Evolutionary conservation across 1,140 invertebrate genomes (phyloP).

Genomic region (Ptiloglossa arizonensis): DNA sequence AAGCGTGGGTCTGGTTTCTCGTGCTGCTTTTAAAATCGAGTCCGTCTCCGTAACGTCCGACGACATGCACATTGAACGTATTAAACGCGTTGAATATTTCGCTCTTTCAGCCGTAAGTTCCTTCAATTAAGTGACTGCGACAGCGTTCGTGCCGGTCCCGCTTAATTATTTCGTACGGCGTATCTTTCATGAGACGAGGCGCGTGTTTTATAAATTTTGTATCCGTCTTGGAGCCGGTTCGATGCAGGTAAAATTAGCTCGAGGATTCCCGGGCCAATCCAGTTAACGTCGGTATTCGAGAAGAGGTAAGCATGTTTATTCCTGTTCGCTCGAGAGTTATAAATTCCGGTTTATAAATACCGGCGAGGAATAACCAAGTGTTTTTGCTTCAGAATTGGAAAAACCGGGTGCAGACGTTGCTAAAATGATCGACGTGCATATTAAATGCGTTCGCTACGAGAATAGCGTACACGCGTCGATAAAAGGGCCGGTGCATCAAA

Average conservation of each 20-base stretch:
- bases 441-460: background rate
- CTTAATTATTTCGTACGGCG: background rate
- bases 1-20: too few species aligned
- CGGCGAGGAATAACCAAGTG: background rate
- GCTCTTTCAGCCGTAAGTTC: too few species aligned
- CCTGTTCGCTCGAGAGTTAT: slow-evolving; percentile 43
- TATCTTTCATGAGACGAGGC: background rate
- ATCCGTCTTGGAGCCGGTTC: slow-evolving; percentile 29
- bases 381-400: background rate
- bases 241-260: slow-evolving; percentile 51
- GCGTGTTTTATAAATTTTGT: background rate
- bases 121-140: too few species aligned
- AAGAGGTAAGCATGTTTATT: slow-evolving; percentile 51
- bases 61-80: too few species aligned
- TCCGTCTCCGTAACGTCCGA: too few species aligned
- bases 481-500: background rate
- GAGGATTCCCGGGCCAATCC: slow-evolving; percentile 17
- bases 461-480: background rate
- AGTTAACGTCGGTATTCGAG: slow-evolving; percentile 50
- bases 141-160: background rate
- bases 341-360: slow-evolving; percentile 50
- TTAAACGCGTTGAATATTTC: too few species aligned
- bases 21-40: too few species aligned
- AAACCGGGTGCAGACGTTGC: background rate
- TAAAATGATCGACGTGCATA: background rate